Evolutionary conservation across 2,113 vertebrate species (phyloP), one percentile per base, ranked within the genome.

Genomic region (Macheiramphus alcinus): DNA sequence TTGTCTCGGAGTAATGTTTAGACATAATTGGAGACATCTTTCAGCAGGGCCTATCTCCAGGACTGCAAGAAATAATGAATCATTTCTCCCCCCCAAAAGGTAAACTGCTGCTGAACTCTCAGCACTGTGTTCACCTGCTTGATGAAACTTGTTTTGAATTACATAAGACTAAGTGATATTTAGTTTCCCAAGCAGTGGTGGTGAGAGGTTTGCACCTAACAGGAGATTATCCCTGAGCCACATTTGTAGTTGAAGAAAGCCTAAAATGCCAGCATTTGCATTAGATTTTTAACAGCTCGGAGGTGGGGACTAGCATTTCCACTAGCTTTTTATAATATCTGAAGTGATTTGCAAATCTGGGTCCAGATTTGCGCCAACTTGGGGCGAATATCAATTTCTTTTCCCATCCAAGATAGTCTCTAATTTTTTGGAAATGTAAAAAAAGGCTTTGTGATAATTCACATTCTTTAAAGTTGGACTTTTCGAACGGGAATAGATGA

Each of bases 131-230:
- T 80, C 76, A 66, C 68, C 65, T 90, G 93, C 96, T n/a, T 97
- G 97, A 94, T 43, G 94, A 88, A 94, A 94, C 85, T 71, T 13
- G 96, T 92, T 74, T 85, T 61, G 42, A 80, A 86, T 97, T 89
- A 90, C 74, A 17, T 68, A 76, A 95, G 88, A 52, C 27, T 56
- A 10, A 79, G 42, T 3, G 29, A 81, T 65, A 40, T 71, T 82
- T 66, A 6, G 20, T 87, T 93, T 59, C 53, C 76, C 86, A 86
- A 83, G 75, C 34, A 47, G 58, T 3, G 1, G 2, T 52, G 34
- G 63, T 47, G 74, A 90, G 59, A 87, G 71, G 26, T 48, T 91
- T 80, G 61, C 71, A 90, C 36, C 86, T 36, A 82, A 66, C 25
- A 86, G 42, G 83, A 93, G 65, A 73, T 82, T 72, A 81, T 55